phyloP scores from a whole-genome alignment of 1,140 invertebrate genomes.

The Drosophila subobscura region DNA sequence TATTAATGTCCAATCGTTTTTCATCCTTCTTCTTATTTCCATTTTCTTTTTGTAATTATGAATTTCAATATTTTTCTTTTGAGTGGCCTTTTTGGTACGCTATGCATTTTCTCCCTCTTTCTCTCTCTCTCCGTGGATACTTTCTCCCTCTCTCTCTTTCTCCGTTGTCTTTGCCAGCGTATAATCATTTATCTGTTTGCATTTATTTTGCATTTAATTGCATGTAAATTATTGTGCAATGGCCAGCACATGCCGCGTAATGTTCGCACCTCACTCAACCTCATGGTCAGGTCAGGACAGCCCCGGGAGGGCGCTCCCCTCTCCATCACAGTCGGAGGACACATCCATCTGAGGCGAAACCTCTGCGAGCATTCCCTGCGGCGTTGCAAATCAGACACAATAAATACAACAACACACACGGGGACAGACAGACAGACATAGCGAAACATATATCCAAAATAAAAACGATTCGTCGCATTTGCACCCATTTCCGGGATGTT shows the following conservation, averaged over 20 bases:
- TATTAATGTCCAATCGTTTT: no score
- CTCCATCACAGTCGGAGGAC: not conserved
- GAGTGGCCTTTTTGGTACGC: no score
- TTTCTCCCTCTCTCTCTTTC: constrained; percentile 4
- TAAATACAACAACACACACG: constrained; percentile 11
- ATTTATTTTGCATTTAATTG: constrained; percentile 69
- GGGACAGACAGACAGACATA: no score
- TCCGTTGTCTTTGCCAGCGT: not conserved
- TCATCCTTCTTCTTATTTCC: no score
- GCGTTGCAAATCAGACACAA: constrained; percentile 48
- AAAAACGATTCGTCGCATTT: constrained; percentile 66
- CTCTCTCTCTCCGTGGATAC: no score
- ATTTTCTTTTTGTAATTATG: no score
- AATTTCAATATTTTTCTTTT: no score
- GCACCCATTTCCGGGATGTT: constrained; percentile 62
- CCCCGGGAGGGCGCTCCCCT: not conserved
- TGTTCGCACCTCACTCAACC: constrained; percentile 12
- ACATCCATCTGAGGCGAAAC: constrained; percentile 2
- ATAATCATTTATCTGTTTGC: constrained; percentile 47
- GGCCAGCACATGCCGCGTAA: constrained; percentile 28
- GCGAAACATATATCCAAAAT: constrained; percentile 3
- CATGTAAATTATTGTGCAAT: constrained; percentile 72
- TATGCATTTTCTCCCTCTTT: not conserved
- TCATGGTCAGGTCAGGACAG: not conserved
- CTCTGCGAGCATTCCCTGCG: constrained; percentile 39